Conservation (phyloP, 2,113 vertebrate genomes). For the Toxostoma redivivum region DNA sequence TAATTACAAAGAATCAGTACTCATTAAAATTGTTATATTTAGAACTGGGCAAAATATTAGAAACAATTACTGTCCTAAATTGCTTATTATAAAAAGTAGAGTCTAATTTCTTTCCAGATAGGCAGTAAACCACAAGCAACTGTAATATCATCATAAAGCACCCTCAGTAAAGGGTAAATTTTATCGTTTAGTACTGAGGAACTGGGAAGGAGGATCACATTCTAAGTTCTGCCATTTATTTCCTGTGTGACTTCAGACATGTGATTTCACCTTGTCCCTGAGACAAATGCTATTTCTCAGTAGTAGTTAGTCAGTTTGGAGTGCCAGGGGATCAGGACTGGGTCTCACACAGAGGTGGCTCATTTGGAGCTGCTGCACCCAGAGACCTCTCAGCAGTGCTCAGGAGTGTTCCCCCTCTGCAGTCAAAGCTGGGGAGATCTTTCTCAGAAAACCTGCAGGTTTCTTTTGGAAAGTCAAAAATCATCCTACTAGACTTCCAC, state of each 20-base stretch:
- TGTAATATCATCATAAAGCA: neutral
- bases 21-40: slow-evolving; percentile 16
- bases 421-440: neutral
- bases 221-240: neutral
- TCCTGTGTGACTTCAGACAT: neutral
- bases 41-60: neutral
- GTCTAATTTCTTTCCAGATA: neutral
- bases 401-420: neutral
- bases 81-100: neutral
- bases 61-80: slow-evolving; percentile 3
- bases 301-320: neutral
- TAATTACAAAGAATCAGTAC: slow-evolving; percentile 15
- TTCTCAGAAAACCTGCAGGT: neutral
- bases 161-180: neutral
- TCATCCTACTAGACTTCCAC: neutral
- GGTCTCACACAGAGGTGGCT: neutral
- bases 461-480: neutral
- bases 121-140: neutral
- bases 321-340: neutral
- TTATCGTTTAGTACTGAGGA: neutral
- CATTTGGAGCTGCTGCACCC: neutral
- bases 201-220: neutral
- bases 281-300: neutral
- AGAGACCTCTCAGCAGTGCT: neutral
- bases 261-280: neutral